Evolutionary conservation across 2,888 invertebrate genomes (phyloP).

Genomic region (Heliconius ismenius): DNA sequence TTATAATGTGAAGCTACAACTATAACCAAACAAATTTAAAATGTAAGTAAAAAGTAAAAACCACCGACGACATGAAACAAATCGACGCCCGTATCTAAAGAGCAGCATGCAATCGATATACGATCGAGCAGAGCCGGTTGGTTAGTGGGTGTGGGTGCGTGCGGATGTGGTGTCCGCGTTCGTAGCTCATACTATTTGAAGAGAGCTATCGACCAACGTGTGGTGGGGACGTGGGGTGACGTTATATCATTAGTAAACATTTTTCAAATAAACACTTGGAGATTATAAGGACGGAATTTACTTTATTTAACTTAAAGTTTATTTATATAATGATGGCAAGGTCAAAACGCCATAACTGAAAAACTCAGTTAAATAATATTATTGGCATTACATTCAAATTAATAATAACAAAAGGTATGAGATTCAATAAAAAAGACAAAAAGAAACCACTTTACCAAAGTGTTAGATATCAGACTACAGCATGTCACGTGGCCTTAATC

Average conservation of each 20-base stretch:
- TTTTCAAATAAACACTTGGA: background rate
- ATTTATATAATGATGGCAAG: background rate
- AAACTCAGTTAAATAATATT: background rate
- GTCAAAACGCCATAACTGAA: background rate
- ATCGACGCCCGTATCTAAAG: conserved; percentile 55
- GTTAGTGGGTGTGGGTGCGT: conserved; percentile 52
- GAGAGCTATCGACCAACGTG: conserved; percentile 39
- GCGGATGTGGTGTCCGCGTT: conserved; percentile 35
- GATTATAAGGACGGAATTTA: background rate
- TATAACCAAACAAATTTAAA: background rate
- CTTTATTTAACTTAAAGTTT: background rate
- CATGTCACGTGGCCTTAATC: conserved; percentile 6
- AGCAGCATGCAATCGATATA: conserved; percentile 66
- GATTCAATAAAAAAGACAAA: background rate
- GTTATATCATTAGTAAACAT: background rate
- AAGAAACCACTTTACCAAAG: background rate
- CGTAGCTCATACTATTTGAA: conserved; percentile 38
- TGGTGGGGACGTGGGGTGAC: background rate
- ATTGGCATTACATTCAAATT: background rate
- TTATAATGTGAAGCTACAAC: background rate
- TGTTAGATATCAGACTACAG: background rate
- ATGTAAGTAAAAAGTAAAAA: background rate
- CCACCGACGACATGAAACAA: conserved; percentile 34
- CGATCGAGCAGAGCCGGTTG: conserved; percentile 65
- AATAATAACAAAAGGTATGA: background rate